Evolutionary conservation across 2,797 vertebrate genomes (phyloP).

Genomic region (Melanotaenia nigrans): DNA sequence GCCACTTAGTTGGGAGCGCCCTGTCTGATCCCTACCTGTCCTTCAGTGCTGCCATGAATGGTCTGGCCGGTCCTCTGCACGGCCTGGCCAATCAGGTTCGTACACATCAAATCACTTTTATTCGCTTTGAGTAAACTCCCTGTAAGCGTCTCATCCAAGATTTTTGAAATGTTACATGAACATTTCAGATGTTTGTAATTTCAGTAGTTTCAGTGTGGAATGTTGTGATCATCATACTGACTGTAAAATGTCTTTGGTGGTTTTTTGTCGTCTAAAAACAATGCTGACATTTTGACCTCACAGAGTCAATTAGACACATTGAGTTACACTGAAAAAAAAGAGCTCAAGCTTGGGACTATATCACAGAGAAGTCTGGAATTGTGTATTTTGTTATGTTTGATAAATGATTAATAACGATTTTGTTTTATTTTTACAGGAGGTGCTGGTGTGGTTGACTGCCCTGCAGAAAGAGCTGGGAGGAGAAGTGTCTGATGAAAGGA

Average conservation of each 20-base stretch:
- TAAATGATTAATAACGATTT: neutral
- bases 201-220: neutral
- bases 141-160: neutral
- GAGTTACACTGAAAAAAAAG: neutral
- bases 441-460: constrained; percentile 95
- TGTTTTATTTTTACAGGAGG: constrained; percentile 83
- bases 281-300: neutral
- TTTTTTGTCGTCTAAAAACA: neutral
- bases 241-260: neutral
- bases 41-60: constrained; percentile 97
- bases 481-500: constrained; percentile 93
- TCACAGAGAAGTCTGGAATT: neutral
- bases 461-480: constrained; percentile 96
- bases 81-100: constrained; percentile 96
- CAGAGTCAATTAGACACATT: neutral
- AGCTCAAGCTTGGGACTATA: neutral
- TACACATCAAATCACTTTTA: neutral
- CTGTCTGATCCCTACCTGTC: constrained; percentile 96
- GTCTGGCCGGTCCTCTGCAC: constrained; percentile 94
- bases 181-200: neutral
- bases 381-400: neutral
- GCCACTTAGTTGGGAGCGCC: constrained; percentile 95
- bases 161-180: neutral
- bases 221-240: neutral
- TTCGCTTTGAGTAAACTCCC: neutral